These are phyloP conservation scores for Lysiphlebus fabarum DNA, from an alignment of 1,140 invertebrate genomes.

Conservation along the genomic window DNA sequence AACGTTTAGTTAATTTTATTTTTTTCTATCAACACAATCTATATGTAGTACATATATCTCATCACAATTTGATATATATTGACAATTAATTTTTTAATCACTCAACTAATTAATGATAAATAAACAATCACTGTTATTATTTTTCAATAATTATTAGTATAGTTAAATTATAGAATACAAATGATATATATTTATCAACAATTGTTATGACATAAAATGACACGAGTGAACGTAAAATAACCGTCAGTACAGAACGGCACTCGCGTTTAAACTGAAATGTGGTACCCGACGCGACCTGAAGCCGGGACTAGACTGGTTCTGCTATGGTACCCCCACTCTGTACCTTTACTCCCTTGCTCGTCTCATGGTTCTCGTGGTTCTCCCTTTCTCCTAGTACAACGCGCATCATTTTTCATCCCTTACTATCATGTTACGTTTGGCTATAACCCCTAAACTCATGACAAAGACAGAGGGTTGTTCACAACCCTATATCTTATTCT, in stretches of 20 bases:
- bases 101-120: no score
- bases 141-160: no score
- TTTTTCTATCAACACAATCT: no score
- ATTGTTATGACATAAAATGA: no score
- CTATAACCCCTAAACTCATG: background rate
- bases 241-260: constrained; percentile 43
- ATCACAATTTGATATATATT: no score
- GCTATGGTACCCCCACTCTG: constrained; percentile 34
- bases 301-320: constrained; percentile 49
- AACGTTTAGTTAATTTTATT: no score
- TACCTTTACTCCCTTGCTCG: background rate
- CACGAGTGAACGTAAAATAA: background rate
- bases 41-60: no score
- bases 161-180: no score
- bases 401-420: constrained; percentile 7
- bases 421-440: background rate
- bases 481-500: background rate
- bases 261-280: constrained; percentile 45
- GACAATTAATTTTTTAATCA: no score
- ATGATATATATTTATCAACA: no score
- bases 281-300: constrained; percentile 44
- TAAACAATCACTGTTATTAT: no score
- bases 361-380: background rate
- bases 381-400: background rate
- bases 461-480: background rate